These are phyloP conservation scores for Echinops telfairi DNA, from an alignment of 2,113 vertebrate species.

Conservation along the genomic window DNA sequence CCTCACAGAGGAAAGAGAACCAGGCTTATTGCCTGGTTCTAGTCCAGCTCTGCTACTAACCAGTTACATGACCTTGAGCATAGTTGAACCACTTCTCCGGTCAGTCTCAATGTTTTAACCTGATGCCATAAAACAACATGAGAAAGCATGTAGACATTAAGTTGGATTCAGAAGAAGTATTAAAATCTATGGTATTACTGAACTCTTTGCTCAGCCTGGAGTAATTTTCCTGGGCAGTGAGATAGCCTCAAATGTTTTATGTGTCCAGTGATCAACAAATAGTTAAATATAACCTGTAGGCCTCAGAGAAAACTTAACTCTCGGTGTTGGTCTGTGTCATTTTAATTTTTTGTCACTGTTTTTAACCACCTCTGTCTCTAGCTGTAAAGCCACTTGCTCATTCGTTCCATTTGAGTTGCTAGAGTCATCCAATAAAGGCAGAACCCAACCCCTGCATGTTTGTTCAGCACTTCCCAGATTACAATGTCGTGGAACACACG, in stretches of 20 bases:
- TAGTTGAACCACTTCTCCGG: constrained; percentile 31
- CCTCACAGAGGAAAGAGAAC: neutral
- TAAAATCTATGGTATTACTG: constrained; percentile 51
- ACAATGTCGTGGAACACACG: neutral
- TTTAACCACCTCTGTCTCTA: neutral
- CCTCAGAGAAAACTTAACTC: constrained; percentile 33
- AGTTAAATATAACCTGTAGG: neutral
- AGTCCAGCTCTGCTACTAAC: constrained; percentile 15
- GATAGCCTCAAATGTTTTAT: constrained; percentile 52
- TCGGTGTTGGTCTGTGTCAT: neutral
- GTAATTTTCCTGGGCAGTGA: constrained; percentile 49
- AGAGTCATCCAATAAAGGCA: constrained; percentile 55
- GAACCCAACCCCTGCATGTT: neutral
- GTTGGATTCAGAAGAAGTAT: constrained; percentile 37
- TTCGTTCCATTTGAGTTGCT: constrained; percentile 45
- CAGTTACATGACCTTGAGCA: constrained; percentile 28
- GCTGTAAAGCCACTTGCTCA: constrained; percentile 33
- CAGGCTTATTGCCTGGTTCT: neutral
- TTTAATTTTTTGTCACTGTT: neutral
- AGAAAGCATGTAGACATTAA: constrained; percentile 43
- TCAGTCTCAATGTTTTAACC: constrained; percentile 31
- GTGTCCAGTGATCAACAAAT: constrained; percentile 43
- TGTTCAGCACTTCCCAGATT: constrained; percentile 35
- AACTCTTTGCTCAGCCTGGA: constrained; percentile 44
- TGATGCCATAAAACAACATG: constrained; percentile 43